Conservation (phyloP, 2,113 vertebrate species). For the Sylvietta virens region DNA sequence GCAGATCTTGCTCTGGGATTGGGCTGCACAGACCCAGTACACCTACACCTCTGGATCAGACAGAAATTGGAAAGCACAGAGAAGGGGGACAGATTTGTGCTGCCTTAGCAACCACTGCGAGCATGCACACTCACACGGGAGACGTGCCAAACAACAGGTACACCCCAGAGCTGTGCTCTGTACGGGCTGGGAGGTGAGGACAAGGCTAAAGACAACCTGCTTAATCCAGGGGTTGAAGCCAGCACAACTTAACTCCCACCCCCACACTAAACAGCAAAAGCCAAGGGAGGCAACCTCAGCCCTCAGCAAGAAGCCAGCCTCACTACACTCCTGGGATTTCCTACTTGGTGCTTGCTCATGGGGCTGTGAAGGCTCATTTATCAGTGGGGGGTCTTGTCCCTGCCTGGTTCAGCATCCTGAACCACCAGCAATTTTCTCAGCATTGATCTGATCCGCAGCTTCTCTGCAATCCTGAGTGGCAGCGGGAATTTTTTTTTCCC, state of each 20-base stretch:
- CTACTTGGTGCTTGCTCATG: neutral
- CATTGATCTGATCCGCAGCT: neutral
- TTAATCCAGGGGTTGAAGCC: neutral
- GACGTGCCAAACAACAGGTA: neutral
- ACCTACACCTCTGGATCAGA: neutral
- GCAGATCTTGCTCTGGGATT: neutral
- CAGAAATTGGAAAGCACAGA: neutral
- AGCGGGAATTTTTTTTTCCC: rapidly evolving
- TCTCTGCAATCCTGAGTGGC: neutral
- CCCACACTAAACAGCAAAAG: neutral
- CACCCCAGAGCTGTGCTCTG: neutral
- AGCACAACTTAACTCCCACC: neutral
- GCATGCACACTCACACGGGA: rapidly evolving
- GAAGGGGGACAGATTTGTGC: neutral
- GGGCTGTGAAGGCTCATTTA: neutral
- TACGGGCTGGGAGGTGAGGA: neutral
- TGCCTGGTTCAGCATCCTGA: neutral
- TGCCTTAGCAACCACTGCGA: neutral
- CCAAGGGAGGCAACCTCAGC: neutral
- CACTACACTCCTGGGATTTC: neutral
- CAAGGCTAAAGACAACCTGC: neutral
- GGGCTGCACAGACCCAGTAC: neutral
- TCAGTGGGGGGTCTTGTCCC: neutral
- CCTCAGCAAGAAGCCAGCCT: neutral
- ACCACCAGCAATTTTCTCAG: neutral